Percentiles rank a stretch among this genome's conserved stretches.
Evolutionary conservation across 1,140 invertebrate genomes (phyloP).

Genomic region (honey bee (Apis mellifera)): Amel_HAv3.1 CM009939.2:3589001-3589500

Average conservation of each 20-base stretch:
- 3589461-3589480: neutral
- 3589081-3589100: conserved; percentile 38
- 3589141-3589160: conserved; percentile 32
- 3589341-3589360: too few species aligned
- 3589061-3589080: neutral
- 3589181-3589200: conserved; percentile 42
- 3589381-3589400: neutral
- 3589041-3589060: neutral
- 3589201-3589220: neutral
- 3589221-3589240: neutral
- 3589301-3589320: too few species aligned
- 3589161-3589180: conserved; percentile 21
- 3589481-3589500: neutral
- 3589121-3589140: conserved; percentile 32
- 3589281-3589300: too few species aligned
- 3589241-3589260: neutral
- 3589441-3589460: neutral
- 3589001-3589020: neutral
- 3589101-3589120: conserved; percentile 22
- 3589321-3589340: too few species aligned
- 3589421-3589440: too few species aligned
- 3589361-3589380: neutral
- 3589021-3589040: conserved; percentile 20
- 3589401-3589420: neutral
- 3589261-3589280: too few species aligned